These are phyloP conservation scores for Phorcus lineatus DNA, from an alignment of 2,888 invertebrate species.

Conservation along the genomic window DNA sequence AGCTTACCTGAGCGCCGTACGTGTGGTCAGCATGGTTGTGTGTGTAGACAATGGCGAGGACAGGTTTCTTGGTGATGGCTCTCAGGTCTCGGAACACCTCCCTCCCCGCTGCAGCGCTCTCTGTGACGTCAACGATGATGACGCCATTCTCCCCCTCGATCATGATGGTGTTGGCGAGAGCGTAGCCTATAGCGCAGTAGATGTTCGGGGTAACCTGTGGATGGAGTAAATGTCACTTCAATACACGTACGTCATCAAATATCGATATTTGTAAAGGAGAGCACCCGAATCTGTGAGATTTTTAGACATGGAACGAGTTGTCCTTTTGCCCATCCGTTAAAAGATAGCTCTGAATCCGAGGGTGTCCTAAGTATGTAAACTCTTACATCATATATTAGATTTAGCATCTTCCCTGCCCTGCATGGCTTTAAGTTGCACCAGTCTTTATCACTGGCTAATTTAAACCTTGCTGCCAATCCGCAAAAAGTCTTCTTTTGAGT, in stretches of 20 bases:
- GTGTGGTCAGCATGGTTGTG: conserved; percentile 70
- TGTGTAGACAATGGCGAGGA: conserved; percentile 67
- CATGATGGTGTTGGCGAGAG: conserved; percentile 67
- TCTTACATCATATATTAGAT: no score
- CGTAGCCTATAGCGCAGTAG: conserved; percentile 67
- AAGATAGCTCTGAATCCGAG: no score
- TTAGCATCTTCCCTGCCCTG: no score
- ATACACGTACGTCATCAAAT: background rate
- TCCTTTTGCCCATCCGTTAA: no score
- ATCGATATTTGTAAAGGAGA: no score
- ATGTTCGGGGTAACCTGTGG: conserved; percentile 63
- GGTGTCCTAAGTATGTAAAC: no score
- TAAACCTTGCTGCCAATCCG: no score
- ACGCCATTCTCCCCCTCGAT: conserved; percentile 61
- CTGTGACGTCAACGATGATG: conserved; percentile 68
- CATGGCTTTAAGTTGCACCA: no score
- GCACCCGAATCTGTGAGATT: no score
- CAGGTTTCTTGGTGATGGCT: conserved; percentile 58
- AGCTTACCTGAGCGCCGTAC: conserved; percentile 58
- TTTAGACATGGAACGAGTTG: no score
- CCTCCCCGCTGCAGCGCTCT: conserved; percentile 55
- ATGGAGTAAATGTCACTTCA: background rate
- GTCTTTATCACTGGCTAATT: no score
- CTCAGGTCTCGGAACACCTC: conserved; percentile 59
- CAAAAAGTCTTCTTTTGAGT: no score